Evolutionary conservation across 2,113 vertebrate genomes (phyloP).

Genomic region (Alouatta palliata): DNA sequence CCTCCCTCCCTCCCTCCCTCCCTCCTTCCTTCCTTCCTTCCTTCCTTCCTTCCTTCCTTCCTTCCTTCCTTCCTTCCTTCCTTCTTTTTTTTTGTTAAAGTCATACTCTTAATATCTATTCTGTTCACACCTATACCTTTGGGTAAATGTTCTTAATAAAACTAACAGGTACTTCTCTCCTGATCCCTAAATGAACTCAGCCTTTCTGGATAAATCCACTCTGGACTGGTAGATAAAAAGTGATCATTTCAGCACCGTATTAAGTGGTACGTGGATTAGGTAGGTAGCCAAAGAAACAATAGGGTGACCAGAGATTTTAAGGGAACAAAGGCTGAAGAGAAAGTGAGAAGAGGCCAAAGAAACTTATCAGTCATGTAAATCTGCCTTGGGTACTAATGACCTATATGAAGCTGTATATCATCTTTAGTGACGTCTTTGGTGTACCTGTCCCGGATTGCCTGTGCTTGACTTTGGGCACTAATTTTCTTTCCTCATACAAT

Average conservation of each 20-base stretch:
- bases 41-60: too few species aligned
- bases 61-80: not conserved
- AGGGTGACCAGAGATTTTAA: not conserved
- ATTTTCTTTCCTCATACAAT: not conserved
- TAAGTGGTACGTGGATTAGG: not conserved
- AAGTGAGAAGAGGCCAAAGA: not conserved
- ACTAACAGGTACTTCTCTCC: not conserved
- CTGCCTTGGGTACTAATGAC: not conserved
- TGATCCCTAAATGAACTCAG: not conserved
- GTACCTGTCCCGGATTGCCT: not conserved
- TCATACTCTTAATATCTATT: not conserved
- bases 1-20: too few species aligned
- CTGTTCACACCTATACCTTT: not conserved
- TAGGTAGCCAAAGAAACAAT: not conserved
- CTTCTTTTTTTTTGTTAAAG: not conserved
- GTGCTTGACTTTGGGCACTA: not conserved
- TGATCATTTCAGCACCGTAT: not conserved
- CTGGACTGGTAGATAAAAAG: not conserved
- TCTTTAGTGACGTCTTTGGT: not conserved
- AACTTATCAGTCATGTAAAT: fast-evolving
- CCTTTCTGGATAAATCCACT: not conserved
- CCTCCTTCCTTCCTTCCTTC: too few species aligned
- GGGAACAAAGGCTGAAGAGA: not conserved
- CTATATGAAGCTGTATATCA: not conserved
- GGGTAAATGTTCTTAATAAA: not conserved